Evolutionary conservation across 1,140 invertebrate genomes (phyloP), one percentile per base, ranked within the genome.

Genomic region (Gonioctena quinquepunctata): DNA sequence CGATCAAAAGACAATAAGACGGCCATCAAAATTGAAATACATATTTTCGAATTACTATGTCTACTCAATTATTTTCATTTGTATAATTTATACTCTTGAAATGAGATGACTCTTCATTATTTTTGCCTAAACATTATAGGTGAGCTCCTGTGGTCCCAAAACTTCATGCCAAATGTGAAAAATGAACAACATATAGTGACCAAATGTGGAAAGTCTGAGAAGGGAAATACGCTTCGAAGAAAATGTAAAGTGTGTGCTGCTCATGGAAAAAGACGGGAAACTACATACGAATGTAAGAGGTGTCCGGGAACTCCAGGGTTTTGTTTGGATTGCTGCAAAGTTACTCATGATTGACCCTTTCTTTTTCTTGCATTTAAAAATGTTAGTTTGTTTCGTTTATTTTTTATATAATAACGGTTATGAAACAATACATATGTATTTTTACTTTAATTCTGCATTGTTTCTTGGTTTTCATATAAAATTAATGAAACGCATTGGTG

Each of bases 21-120:
- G 79, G 81, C 77, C 79, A 50, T 74, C 72, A 19, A 83, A 81
- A 11, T 72, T 23, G 56, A 19, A 7, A 69, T 69, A 27, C 70
- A 69, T 69, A 33, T 73, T 25, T 25, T 73, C 13, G 63, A 70
- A 25, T 3, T 63, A 19, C n/a, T 13, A 3, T 33, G 28, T 13
- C 28, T 33, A 33, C 28, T 33, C 8, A 33, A 33, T 33, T 2
- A 7, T 33, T 33, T 33, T 3, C 28, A 33, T n/a, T 3, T 33
- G 8, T 33, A 33, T 13, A 33, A 33, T 33, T 33, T 0, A 33
- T 33, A 33, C n/a, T 33, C 28, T 33, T 7, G n/a, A 7, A 33
- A 33, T 7, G 28, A 33, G 28, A 33, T 33, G 28, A 33, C 8
- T 3, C 28, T 6, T 3, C n/a, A 33, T 33, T 7, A 33, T 33